These are phyloP conservation scores for Poeciliopsis occidentalis DNA, from an alignment of 2,113 vertebrate species.

Conservation along the genomic window DNA sequence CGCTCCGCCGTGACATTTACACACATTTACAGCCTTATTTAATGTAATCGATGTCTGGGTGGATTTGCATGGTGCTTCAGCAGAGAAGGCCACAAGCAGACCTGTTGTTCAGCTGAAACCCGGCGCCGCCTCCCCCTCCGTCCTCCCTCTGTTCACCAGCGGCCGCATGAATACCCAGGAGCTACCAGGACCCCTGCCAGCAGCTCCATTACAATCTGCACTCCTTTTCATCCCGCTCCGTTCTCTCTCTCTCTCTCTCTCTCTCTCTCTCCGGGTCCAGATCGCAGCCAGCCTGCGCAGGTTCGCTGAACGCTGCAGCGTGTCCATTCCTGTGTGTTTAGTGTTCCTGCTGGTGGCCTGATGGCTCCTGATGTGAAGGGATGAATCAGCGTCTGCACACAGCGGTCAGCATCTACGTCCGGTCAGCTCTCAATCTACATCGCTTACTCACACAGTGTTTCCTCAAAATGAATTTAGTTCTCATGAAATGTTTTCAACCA, in stretches of 20 bases:
- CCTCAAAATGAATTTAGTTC: too few species aligned
- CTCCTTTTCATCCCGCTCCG: constrained; percentile 8
- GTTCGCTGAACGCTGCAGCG: too few species aligned
- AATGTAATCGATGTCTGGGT: constrained; percentile 18
- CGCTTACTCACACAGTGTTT: too few species aligned
- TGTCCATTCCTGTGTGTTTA: too few species aligned
- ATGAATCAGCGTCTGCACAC: too few species aligned
- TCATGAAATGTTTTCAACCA: too few species aligned
- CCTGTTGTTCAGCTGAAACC: constrained; percentile 56
- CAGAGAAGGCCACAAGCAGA: constrained; percentile 22
- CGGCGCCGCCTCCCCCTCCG: neutral
- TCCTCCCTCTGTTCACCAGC: constrained; percentile 40
- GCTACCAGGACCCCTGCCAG: constrained; percentile 58
- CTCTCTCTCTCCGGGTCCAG: neutral
- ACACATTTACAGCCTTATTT: constrained; percentile 9
- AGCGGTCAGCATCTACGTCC: too few species aligned
- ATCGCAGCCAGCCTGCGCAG: neutral
- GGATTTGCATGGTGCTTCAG: constrained; percentile 8
- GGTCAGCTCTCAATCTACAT: too few species aligned
- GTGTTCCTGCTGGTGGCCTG: neutral
- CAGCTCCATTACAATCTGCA: constrained; percentile 61
- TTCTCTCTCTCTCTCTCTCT: neutral
- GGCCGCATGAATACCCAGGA: constrained; percentile 65
- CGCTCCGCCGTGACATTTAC: too few species aligned
- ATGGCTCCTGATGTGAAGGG: too few species aligned